phyloP scores from a whole-genome alignment of 2,113 vertebrate genomes.

The Cariama cristata region DNA sequence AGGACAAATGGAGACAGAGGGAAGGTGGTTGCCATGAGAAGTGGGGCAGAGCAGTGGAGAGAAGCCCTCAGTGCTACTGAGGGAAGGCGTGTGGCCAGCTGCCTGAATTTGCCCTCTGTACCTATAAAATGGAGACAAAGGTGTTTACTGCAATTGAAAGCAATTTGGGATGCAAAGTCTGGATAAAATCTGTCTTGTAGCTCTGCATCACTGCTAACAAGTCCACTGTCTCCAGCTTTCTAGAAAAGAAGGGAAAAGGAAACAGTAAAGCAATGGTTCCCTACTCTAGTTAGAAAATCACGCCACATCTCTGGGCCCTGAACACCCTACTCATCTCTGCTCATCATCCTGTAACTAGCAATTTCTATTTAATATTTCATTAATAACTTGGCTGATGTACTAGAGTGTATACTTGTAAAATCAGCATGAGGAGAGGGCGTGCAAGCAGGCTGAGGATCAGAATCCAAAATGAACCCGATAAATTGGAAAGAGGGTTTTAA shows the following conservation, averaged over 20 bases:
- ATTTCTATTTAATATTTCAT: not conserved
- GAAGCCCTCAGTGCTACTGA: fast-evolving
- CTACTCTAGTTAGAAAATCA: not conserved
- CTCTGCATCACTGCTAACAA: not conserved
- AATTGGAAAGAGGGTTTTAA: not conserved
- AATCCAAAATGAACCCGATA: not conserved
- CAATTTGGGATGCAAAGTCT: not conserved
- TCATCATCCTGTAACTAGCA: fast-evolving
- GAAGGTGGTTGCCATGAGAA: fast-evolving
- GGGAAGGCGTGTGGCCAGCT: not conserved
- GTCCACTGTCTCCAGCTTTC: not conserved
- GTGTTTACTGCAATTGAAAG: not conserved
- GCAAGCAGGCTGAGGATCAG: not conserved
- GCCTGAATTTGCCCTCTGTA: not conserved
- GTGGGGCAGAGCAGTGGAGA: not conserved
- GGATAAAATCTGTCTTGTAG: not conserved
- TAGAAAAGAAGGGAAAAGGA: not conserved
- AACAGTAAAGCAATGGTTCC: not conserved
- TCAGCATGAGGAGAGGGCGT: not conserved
- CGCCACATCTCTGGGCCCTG: not conserved
- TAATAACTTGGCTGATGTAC: not conserved
- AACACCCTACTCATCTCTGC: not conserved
- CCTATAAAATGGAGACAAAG: not conserved
- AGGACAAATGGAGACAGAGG: not conserved
- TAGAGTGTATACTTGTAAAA: not conserved